Evolutionary conservation across 2,113 vertebrate genomes (phyloP), one percentile per base, ranked within the genome.

Genomic region (Scomber scombrus): DNA sequence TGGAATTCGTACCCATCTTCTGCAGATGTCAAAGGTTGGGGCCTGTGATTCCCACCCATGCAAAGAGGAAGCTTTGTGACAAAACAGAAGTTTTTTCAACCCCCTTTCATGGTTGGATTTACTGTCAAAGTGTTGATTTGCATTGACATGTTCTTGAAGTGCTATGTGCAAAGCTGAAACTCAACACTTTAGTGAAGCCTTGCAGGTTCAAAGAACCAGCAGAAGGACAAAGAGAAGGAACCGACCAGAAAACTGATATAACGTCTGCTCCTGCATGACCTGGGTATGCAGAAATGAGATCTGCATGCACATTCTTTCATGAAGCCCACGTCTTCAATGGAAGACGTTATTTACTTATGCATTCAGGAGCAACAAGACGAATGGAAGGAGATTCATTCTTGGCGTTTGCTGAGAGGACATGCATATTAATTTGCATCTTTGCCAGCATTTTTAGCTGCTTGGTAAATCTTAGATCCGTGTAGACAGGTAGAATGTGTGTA

Each of bases 81-180:
- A 49, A 78, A 63, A 81, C 61, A 63, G 9, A 67, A 84, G 80
- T 46, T 63, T 80, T 80, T 74, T 65, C 46, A 40, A 13, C 56
- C 16, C 13, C 45, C 46, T 73, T 88, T 85, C 84, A 86, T 72
- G 75, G 70, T 78, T n/a, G 58, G 70, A 77, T 88, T 89, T 85
- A 84, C 87, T 88, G 85, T 88, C 85, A 85, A 65, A 89, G 80
- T 80, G 66, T 58, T 87, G 86, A 88, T 87, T 78, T 78, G 67
- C 88, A 75, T 78, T 84, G 85, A 90, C 88, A 52, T 69, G 85
- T 76, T 86, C 80, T 67, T 85, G 85, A 89, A 86, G 81, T 82
- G 57, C 83, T 40, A 9, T 34, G 4, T 51, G 81, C 58, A 77
- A 84, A 77, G 75, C 82, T 85, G 85, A 82, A 86, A 88, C 82